Base-by-base conservation (phyloP, 2,113 vertebrate species). In the Gyps fulvus region DNA sequence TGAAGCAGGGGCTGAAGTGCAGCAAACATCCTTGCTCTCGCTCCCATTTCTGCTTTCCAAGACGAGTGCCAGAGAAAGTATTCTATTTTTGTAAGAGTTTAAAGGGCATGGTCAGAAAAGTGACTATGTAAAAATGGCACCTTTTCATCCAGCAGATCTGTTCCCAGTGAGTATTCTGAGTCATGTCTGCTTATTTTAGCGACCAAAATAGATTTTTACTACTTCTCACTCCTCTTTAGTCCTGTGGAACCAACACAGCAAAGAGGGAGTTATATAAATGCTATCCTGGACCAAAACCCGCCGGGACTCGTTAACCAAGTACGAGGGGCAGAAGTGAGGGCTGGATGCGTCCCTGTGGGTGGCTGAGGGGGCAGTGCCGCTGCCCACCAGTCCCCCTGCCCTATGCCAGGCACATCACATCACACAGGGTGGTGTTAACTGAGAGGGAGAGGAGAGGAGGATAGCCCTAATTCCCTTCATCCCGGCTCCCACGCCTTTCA, bases 131-230 rank as follows among this genome's bases (percentile, higher is more conserved):
- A 97, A 97, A 98, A 98, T 95, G 94, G 96, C 97, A 97, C 96
- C 95, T 97, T 97, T 97, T 96, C 87, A 97, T 95, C 97, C 96
- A 95, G 89, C 95, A 96, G 96, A 94, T 95, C 90, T 95, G 93
- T 88, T 97, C 96, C 97, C 95, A 95, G 90, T 87, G 97, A 95
- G 94, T 95, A 96, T 97, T 97, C 96, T 96, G 97, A 97, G 95
- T 97, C 97, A 98, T 97, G 96, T 97, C 96, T 98, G 96, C 96
- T 97, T 97, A 96, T 85, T 98, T 95, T 59, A 94, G 89, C 74
- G 93, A 97, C 94, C 93, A 93, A 98, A 97, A 97, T 97, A 98
- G 96, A 92, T 74, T 92, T 97, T 95, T 95, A 97, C 97, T 95
- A 94, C 89, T 96, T 92, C 94, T 96, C 81, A 87, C 90, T 98